phyloP scores from a whole-genome alignment of 2,888 invertebrate species.

The Caenorhabditis drosophilae region DNA sequence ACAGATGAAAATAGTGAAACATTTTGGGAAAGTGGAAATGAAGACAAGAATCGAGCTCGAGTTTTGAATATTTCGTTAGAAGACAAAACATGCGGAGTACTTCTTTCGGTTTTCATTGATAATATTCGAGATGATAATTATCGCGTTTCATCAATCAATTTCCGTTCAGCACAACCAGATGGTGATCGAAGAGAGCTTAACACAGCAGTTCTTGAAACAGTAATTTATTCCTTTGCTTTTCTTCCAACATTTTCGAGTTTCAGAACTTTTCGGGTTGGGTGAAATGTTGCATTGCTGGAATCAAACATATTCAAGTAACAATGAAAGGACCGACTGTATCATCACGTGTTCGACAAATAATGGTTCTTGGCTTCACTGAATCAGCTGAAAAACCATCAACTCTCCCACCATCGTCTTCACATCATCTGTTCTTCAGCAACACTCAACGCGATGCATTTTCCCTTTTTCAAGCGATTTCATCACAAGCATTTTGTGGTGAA shows the following conservation, averaged over 20 bases:
- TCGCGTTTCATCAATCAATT: conserved; percentile 18
- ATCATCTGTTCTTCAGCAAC: conserved; percentile 71
- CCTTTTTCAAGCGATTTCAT: conserved; percentile 88
- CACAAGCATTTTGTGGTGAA: conserved; percentile 70
- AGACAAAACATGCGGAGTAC: conserved; percentile 76
- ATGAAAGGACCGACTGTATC: conserved; percentile 79
- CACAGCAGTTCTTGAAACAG: conserved; percentile 31
- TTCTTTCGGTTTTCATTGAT: conserved; percentile 88
- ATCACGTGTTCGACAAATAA: conserved; percentile 32
- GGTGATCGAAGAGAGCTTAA: conserved; percentile 36
- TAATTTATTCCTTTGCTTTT: conserved; percentile 6
- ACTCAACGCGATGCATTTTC: conserved; percentile 70
- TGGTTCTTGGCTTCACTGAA: conserved; percentile 38
- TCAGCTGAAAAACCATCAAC: not conserved
- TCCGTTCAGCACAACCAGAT: conserved; percentile 35
- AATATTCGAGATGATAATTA: conserved; percentile 78
- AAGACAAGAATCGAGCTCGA: conserved; percentile 88
- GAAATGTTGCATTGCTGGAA: conserved; percentile 74
- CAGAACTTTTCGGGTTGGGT: conserved; percentile 79
- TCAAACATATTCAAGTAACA: conserved; percentile 77
- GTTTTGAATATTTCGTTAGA: conserved; percentile 39
- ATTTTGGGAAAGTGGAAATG: conserved; percentile 98
- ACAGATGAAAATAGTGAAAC: conserved; percentile 94
- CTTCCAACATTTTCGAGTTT: conserved; percentile 18
- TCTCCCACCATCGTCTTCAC: conserved; percentile 57